Percentiles rank a stretch among this genome's conserved stretches.
phyloP scores from a whole-genome alignment of 2,113 vertebrate genomes.

The Dasypus novemcinctus region DNA sequence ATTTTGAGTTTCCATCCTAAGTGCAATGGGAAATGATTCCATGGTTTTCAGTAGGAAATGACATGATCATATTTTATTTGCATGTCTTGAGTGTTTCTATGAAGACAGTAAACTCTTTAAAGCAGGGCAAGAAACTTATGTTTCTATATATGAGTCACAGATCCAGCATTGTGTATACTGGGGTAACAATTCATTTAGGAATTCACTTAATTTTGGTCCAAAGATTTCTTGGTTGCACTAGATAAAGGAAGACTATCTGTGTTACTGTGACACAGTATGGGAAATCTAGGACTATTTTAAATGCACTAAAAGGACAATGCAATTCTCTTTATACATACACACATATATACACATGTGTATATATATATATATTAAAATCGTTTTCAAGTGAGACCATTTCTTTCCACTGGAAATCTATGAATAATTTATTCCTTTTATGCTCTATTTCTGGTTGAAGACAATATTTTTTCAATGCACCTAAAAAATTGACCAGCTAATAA shows the following conservation, averaged over 20 bases:
- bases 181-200: neutral
- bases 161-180: neutral
- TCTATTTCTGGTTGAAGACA: slow-evolving; percentile 4
- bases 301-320: neutral
- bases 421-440: slow-evolving; percentile 40
- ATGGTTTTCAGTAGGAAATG: neutral
- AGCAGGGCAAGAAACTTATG: neutral
- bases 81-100: neutral
- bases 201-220: neutral
- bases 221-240: neutral
- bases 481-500: slow-evolving; percentile 53
- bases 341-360: neutral
- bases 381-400: neutral
- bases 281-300: neutral
- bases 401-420: neutral
- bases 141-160: neutral
- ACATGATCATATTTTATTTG: neutral
- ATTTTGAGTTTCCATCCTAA: neutral
- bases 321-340: neutral
- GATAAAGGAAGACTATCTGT: neutral
- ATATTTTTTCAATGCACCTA: slow-evolving; percentile 10
- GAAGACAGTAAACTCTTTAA: neutral
- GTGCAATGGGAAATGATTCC: neutral
- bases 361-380: neutral
- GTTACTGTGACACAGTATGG: neutral